These are phyloP conservation scores for Neoarius graeffei DNA, from an alignment of 2,113 vertebrate species.

Conservation along the genomic window DNA sequence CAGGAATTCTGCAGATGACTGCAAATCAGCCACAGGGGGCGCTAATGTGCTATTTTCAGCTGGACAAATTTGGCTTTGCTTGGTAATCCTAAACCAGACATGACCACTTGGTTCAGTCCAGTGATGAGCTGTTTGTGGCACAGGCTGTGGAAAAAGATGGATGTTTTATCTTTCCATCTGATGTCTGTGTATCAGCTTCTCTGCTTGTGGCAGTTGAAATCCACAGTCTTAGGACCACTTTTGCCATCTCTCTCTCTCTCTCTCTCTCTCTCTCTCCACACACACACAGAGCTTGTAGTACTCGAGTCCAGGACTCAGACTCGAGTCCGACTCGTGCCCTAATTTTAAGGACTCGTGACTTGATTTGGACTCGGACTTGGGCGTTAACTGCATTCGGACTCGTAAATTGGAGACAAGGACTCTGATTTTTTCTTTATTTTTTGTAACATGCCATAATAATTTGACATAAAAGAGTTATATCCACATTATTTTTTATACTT, in stretches of 20 bases:
- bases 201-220: background rate
- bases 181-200: background rate
- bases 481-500: too few species aligned
- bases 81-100: background rate
- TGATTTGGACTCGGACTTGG: too few species aligned
- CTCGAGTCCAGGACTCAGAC: too few species aligned
- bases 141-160: background rate
- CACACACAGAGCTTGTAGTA: too few species aligned
- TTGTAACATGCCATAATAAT: too few species aligned
- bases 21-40: slow-evolving; percentile 4
- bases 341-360: too few species aligned
- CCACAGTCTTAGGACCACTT: background rate
- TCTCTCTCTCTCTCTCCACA: background rate
- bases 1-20: background rate
- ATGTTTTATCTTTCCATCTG: background rate
- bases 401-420: too few species aligned
- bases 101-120: background rate
- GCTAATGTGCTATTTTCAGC: background rate
- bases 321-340: too few species aligned
- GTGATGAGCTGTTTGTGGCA: background rate
- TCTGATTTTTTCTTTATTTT: too few species aligned
- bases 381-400: too few species aligned
- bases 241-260: background rate
- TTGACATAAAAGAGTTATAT: too few species aligned
- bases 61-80: background rate